A percentile compares a stretch with the other conserved stretches of the same genome.
phyloP scores from a whole-genome alignment of 2,113 vertebrate species.

The Mellivora capensis region DNA sequence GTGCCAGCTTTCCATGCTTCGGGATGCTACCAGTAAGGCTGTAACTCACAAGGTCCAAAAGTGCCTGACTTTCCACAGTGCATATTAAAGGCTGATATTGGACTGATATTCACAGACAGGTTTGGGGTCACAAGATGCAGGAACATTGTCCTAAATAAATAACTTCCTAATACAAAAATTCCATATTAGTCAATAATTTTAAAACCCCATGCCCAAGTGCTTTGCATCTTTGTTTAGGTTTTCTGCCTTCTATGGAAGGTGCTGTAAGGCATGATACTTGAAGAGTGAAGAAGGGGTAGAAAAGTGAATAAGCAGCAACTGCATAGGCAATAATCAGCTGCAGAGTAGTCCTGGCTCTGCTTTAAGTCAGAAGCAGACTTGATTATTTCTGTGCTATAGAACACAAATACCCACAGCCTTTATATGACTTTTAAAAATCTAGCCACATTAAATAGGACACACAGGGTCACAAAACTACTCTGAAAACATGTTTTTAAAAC shows the following conservation, averaged over 20 bases:
- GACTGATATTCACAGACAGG: background rate
- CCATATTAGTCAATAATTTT: background rate
- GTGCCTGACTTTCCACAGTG: background rate
- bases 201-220: background rate
- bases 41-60: background rate
- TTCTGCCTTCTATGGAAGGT: background rate
- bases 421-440: background rate
- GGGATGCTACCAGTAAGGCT: background rate
- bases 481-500: conserved; percentile 24
- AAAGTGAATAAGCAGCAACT: too few species aligned
- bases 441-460: background rate
- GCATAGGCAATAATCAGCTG: too few species aligned
- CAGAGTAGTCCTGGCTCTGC: background rate
- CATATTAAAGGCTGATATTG: background rate
- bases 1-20: background rate
- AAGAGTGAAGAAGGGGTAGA: too few species aligned
- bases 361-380: background rate
- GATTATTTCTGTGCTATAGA: too few species aligned
- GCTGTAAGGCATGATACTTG: too few species aligned
- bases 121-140: background rate
- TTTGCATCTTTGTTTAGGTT: background rate
- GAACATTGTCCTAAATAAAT: background rate
- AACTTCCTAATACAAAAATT: background rate
- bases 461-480: background rate
- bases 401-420: too few species aligned